A percentile compares a stretch with the other conserved stretches of the same genome.
Conservation (phyloP, 2,888 invertebrate genomes). For the Polydrusus pterygomalis region DNA sequence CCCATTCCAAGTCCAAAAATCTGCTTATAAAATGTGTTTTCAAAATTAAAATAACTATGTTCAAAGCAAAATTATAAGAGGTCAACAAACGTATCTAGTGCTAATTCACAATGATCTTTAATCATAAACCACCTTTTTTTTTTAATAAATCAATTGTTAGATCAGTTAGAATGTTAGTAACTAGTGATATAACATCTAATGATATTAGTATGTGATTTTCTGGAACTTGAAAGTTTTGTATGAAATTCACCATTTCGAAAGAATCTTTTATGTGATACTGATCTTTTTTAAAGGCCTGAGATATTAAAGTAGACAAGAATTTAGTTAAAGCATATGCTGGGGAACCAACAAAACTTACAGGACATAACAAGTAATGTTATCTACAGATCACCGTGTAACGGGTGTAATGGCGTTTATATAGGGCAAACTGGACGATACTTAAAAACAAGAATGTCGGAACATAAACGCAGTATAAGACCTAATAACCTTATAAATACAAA, state of each 20-base stretch:
- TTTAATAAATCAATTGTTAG: too few relatives aligned
- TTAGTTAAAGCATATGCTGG: too few relatives aligned
- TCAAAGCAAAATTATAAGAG: conserved; percentile 24
- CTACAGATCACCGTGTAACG: too few relatives aligned
- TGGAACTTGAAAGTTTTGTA: not conserved
- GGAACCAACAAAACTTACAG: too few relatives aligned
- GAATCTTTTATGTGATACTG: conserved; percentile 13
- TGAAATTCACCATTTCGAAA: not conserved
- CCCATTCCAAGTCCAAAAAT: conserved; percentile 31
- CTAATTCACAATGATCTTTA: not conserved
- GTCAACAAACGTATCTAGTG: not conserved
- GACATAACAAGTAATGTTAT: too few relatives aligned
- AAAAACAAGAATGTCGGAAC: too few relatives aligned
- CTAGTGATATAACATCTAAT: conserved; percentile 27
- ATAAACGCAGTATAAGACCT: too few relatives aligned
- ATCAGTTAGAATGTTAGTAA: conserved; percentile 29
- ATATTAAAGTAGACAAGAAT: not conserved
- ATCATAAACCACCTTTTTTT: conserved; percentile 3
- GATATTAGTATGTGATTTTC: conserved; percentile 7
- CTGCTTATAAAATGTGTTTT: conserved; percentile 21
- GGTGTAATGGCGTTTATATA: too few relatives aligned
- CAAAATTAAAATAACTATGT: conserved; percentile 23
- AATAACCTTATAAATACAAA: too few relatives aligned
- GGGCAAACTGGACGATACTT: too few relatives aligned
- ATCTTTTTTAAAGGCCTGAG: conserved; percentile 10